These are phyloP conservation scores for Cynopterus sphinx DNA, from an alignment of 2,797 vertebrate species.

Conservation along the genomic window DNA sequence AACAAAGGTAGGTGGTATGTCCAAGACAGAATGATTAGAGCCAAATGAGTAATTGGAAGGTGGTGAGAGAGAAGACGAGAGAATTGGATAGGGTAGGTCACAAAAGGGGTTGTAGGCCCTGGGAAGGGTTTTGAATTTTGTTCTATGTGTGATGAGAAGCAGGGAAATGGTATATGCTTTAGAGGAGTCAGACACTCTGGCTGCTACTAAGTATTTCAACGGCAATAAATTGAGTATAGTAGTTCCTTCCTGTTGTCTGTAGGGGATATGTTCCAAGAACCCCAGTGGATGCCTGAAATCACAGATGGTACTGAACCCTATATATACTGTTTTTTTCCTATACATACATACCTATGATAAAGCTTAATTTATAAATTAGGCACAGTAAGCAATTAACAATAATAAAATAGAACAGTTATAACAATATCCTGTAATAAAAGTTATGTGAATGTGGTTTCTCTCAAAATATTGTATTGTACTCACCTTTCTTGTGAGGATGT, in stretches of 20 bases:
- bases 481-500: not conserved
- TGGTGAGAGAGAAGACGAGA: not conserved
- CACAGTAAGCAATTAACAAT: not conserved
- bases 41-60: not conserved
- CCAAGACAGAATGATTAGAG: not conserved
- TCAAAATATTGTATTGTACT: not conserved
- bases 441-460: not conserved
- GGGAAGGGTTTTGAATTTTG: not conserved
- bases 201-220: slow-evolving; percentile 4
- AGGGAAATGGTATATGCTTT: not conserved
- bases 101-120: not conserved
- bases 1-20: not conserved
- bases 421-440: not conserved
- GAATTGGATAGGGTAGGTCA: not conserved
- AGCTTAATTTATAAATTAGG: not conserved
- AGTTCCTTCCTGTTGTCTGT: not conserved
- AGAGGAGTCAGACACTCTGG: not conserved
- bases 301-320: not conserved
- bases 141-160: slow-evolving; percentile 1
- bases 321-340: not conserved
- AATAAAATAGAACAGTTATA: not conserved
- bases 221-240: not conserved
- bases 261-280: not conserved
- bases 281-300: not conserved
- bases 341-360: not conserved